A percentile compares a stretch with the other conserved stretches of the same genome.
Evolutionary conservation across 2,113 vertebrate genomes (phyloP).

Genomic region (Leuciscus idus): DNA sequence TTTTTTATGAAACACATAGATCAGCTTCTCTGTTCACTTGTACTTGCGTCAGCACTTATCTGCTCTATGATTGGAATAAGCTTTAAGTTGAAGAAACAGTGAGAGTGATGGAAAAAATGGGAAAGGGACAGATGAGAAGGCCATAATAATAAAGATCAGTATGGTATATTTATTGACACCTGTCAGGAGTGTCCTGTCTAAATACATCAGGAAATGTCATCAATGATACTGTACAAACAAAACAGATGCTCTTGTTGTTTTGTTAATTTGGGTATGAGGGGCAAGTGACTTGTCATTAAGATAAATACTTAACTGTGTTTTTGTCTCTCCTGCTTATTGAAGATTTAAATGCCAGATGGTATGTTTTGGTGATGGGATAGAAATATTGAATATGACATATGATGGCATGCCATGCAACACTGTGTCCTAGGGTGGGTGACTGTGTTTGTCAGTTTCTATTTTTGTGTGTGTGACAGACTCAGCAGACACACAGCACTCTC

Average conservation of each 20-base stretch:
- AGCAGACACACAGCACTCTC: constrained; percentile 11
- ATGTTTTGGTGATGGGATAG: neutral
- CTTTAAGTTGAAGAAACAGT: neutral
- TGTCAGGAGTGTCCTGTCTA: neutral
- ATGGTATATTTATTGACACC: neutral
- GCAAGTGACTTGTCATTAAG: neutral
- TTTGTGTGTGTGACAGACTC: constrained; percentile 42
- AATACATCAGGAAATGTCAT: constrained; percentile 2
- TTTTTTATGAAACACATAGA: neutral
- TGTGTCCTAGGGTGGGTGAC: constrained; percentile 34
- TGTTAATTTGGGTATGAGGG: neutral
- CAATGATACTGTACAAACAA: neutral
- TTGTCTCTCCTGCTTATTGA: neutral
- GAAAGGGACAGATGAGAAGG: neutral
- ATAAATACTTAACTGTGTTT: neutral
- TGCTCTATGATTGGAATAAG: neutral
- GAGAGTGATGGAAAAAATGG: neutral
- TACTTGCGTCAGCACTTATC: neutral
- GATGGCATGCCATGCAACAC: constrained; percentile 10
- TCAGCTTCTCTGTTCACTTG: neutral
- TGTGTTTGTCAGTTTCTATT: constrained; percentile 44
- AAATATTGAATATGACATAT: constrained; percentile 13
- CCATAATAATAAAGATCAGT: neutral
- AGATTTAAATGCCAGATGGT: neutral
- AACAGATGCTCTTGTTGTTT: neutral